Conservation (phyloP, 1,140 invertebrate species). For the Littorina saxatilis region DNA sequence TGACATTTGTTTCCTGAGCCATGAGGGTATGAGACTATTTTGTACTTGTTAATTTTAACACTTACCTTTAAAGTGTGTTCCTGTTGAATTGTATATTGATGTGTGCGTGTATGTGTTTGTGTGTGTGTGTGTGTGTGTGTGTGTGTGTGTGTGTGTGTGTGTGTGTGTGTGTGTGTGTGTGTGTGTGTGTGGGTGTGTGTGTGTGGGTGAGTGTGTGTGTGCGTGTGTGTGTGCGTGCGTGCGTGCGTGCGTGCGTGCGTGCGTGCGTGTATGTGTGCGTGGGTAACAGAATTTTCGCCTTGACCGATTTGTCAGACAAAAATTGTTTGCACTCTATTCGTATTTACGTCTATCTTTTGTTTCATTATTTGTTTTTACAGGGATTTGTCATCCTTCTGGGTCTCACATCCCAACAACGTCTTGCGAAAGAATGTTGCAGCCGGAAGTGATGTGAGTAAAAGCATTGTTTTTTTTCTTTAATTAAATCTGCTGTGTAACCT, state of each 20-base stretch:
- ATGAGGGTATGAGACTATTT: no score
- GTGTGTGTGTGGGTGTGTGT: neutral
- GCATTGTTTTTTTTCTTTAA: no score
- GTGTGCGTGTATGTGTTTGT: no score
- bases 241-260: no score
- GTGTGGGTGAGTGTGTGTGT: no score
- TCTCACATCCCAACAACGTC: constrained; percentile 38
- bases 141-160: no score
- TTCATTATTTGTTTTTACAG: constrained; percentile 19
- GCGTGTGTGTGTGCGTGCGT: neutral
- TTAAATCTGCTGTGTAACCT: no score
- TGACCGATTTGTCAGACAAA: neutral
- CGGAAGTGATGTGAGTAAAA: constrained; percentile 38
- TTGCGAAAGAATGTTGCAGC: constrained; percentile 46
- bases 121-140: no score
- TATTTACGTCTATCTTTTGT: neutral
- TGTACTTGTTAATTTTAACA: no score
- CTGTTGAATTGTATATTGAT: no score
- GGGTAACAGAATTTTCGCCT: neutral
- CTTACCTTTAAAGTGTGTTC: no score
- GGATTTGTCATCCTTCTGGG: constrained; percentile 34
- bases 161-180: neutral
- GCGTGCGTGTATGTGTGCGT: neutral
- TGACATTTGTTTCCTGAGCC: no score
- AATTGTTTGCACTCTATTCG: neutral